Percentiles rank a stretch among this genome's conserved stretches.
phyloP scores from a whole-genome alignment of 2,113 vertebrate species.

The Ranitomeya variabilis region DNA sequence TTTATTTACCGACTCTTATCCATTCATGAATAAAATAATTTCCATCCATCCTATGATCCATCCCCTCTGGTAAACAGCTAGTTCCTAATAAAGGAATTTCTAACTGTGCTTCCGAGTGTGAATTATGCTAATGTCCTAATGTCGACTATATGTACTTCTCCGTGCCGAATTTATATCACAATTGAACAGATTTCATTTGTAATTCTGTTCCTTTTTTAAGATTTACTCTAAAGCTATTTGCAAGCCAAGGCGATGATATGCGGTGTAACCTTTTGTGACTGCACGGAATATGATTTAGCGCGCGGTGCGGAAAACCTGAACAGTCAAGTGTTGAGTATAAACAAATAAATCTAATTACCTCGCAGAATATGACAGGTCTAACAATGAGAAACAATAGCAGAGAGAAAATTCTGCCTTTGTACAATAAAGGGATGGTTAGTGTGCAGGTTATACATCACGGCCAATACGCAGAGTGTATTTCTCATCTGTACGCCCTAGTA shows the following conservation, averaged over 20 bases:
- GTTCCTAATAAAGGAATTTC: slow-evolving; percentile 26
- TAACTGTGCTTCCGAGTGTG: background rate
- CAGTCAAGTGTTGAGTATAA: slow-evolving; percentile 36
- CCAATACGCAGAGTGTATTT: background rate
- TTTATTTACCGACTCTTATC: slow-evolving; percentile 1
- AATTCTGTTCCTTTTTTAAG: slow-evolving; percentile 16
- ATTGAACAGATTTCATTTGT: slow-evolving; percentile 28
- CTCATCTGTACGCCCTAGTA: background rate
- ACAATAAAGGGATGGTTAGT: slow-evolving; percentile 20
- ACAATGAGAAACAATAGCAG: slow-evolving; percentile 28
- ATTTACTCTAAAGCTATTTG: slow-evolving; percentile 30
- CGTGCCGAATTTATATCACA: background rate
- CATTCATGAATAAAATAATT: background rate
- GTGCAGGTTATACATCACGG: slow-evolving; percentile 4
- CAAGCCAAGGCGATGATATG: background rate
- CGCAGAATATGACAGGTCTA: slow-evolving; percentile 15
- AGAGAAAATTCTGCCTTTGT: slow-evolving; percentile 26
- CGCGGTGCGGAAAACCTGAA: slow-evolving; percentile 10
- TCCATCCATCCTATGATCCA: background rate
- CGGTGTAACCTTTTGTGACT: slow-evolving; percentile 7
- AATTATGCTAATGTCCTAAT: slow-evolving; percentile 8
- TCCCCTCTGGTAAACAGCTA: slow-evolving; percentile 17
- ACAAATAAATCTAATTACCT: slow-evolving; percentile 43
- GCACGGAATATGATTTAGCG: slow-evolving; percentile 28
- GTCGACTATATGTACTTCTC: background rate